Conservation (phyloP, 2,797 vertebrate species). For the Microctenopoma lineatum region DNA sequence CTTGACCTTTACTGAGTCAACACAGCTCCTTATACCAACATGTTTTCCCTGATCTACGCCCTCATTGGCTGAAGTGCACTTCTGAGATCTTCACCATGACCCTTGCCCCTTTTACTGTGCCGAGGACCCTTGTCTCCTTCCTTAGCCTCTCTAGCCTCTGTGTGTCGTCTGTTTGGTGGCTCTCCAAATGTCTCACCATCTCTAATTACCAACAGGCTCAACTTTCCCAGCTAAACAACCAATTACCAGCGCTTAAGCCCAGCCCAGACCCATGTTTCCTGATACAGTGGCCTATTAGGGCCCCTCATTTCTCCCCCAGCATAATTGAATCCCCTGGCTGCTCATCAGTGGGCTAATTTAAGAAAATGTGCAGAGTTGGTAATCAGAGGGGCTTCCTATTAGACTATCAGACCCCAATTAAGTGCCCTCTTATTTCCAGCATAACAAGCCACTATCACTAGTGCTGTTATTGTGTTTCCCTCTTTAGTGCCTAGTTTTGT, state of each 20-base stretch:
- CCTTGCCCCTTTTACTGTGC: conserved; percentile 63
- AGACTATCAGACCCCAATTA: conserved; percentile 83
- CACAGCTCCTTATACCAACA: conserved; percentile 51
- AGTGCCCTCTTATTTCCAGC: conserved; percentile 82
- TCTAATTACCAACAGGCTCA: conserved; percentile 81
- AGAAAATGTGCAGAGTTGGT: conserved; percentile 82
- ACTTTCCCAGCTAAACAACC: conserved; percentile 83
- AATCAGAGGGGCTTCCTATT: conserved; percentile 84
- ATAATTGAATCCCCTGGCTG: conserved; percentile 87
- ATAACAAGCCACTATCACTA: conserved; percentile 80
- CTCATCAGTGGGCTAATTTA: conserved; percentile 85
- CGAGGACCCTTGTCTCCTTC: conserved; percentile 57
- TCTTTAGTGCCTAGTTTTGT: conserved; percentile 71
- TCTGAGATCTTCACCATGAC: conserved; percentile 56
- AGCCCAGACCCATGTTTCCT: conserved; percentile 77
- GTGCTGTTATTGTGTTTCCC: conserved; percentile 76
- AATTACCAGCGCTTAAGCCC: conserved; percentile 78
- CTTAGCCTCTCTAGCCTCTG: conserved; percentile 40
- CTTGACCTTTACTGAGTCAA: conserved; percentile 66
- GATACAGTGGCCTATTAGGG: conserved; percentile 82
- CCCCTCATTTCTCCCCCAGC: conserved; percentile 79
- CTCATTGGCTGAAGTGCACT: conserved; percentile 64
- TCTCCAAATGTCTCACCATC: conserved; percentile 66
- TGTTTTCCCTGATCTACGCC: conserved; percentile 59
- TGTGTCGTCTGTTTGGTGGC: conserved; percentile 74